Conservation (phyloP, 2,888 invertebrate genomes). For the Xestia rhomboidea region DNA sequence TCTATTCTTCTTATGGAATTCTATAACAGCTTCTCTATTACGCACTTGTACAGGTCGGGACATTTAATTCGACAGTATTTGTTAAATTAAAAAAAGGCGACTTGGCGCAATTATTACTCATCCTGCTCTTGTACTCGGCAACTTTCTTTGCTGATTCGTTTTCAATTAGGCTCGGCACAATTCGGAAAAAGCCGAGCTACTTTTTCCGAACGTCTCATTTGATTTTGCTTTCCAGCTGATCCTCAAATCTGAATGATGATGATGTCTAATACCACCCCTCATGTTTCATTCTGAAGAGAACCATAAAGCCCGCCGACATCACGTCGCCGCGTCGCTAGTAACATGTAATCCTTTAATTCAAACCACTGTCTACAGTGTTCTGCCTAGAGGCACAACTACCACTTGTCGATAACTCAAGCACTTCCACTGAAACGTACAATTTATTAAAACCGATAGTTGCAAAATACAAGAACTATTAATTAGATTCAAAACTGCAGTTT, state of each 20-base stretch:
- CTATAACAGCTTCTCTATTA: too few relatives aligned
- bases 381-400: constrained; percentile 28
- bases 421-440: constrained; percentile 43
- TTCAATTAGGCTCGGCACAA: neutral
- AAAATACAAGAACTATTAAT: constrained; percentile 26
- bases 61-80: neutral
- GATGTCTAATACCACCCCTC: neutral
- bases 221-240: neutral
- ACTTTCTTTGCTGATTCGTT: neutral
- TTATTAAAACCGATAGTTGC: constrained; percentile 38
- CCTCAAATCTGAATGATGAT: neutral
- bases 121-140: neutral
- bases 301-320: neutral
- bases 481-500: constrained; percentile 39
- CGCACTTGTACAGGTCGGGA: too few relatives aligned
- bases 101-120: neutral
- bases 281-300: constrained; percentile 15
- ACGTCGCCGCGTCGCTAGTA: neutral
- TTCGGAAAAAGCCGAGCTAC: neutral
- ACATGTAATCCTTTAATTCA: constrained; percentile 46
- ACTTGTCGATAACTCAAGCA: constrained; percentile 39
- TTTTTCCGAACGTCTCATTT: neutral
- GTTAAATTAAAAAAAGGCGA: neutral
- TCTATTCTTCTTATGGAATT: neutral
- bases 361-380: constrained; percentile 29